Conservation (phyloP, 2,888 invertebrate species). For the Spisula solida region DNA sequence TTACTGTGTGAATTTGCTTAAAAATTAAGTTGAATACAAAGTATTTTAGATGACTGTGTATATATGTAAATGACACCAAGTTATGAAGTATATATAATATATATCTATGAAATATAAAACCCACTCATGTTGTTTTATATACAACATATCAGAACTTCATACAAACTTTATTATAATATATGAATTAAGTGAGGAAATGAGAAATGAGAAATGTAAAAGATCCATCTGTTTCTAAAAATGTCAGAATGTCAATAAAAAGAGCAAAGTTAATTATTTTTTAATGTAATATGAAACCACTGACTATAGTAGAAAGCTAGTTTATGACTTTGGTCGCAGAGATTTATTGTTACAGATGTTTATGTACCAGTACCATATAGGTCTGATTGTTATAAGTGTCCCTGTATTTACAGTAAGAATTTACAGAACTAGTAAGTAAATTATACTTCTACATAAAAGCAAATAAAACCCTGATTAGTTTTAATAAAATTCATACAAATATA, state of each 20-base stretch:
- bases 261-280: background rate
- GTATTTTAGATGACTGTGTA: background rate
- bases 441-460: too few species aligned
- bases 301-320: too few species aligned
- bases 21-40: background rate
- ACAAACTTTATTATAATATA: background rate
- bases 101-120: background rate
- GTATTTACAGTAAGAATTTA: too few species aligned
- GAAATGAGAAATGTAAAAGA: background rate
- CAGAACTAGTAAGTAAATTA: too few species aligned
- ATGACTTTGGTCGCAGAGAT: too few species aligned
- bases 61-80: background rate
- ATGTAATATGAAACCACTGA: too few species aligned
- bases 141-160: background rate
- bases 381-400: too few species aligned
- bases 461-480: too few species aligned
- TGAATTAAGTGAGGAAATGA: background rate
- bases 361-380: too few species aligned
- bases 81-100: background rate
- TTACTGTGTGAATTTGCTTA: background rate
- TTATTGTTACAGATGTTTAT: too few species aligned
- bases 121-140: background rate
- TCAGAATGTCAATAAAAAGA: constrained; percentile 12
- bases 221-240: background rate
- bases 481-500: too few species aligned